phyloP scores from a whole-genome alignment of 2,113 vertebrate species.

The Hypanus sabinus region DNA sequence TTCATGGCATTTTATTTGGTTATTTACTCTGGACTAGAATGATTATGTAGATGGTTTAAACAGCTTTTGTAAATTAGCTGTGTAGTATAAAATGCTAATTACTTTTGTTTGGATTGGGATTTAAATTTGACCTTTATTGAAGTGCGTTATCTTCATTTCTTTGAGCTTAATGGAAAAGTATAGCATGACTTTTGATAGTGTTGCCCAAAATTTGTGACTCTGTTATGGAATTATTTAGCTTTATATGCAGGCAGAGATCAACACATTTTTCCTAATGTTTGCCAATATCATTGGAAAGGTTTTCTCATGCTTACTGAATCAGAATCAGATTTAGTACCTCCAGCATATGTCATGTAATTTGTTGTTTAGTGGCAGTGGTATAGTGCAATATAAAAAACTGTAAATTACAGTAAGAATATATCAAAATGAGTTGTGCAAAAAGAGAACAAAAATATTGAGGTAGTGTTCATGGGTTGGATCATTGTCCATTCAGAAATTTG shows the following conservation, averaged over 20 bases:
- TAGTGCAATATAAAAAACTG: no score
- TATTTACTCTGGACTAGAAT: background rate
- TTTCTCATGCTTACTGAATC: background rate
- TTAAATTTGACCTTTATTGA: background rate
- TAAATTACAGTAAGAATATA: no score
- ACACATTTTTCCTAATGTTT: background rate
- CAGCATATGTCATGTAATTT: no score
- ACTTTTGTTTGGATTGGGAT: background rate
- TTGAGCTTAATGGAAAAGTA: background rate
- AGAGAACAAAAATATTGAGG: no score
- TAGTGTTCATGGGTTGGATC: no score
- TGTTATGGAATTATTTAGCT: background rate
- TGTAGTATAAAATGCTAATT: background rate
- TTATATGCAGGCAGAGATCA: background rate
- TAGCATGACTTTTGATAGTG: background rate
- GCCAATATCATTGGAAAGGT: background rate
- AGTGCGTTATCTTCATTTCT: background rate
- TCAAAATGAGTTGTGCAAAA: no score
- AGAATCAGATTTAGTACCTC: no score
- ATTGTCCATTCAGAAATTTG: no score
- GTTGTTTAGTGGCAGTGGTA: no score
- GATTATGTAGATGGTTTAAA: background rate
- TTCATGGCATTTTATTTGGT: background rate
- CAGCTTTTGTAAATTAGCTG: background rate
- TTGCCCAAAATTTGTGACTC: no score